Evolutionary conservation across 35 echinoderm and acorn worm genomes (phyloP), one percentile per base, ranked within the genome.

Genomic region (Ophiothrix spiculata): DNA sequence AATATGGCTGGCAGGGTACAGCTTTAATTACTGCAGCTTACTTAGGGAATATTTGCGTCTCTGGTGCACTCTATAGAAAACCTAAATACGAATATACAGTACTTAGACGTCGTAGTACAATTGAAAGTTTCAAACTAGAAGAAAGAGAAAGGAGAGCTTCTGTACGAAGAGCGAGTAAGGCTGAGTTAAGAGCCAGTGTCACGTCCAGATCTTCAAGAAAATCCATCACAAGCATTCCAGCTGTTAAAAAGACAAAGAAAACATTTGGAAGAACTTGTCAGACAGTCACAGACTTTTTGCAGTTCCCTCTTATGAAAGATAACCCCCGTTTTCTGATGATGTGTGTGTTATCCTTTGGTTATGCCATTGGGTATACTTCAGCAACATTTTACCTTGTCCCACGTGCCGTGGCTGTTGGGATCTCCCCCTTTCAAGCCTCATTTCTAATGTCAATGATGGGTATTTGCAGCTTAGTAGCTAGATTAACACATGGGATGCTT

Each of bases 1-100:
- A 39, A 10, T 86, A 86, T 31, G 74, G 84, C 3, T 86, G 84
- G 84, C 33, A 64, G 34, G 84, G 84, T 77, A 77, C 84, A 39
- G 77, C 69, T 56, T 74, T 86, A 6, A 75, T 86, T 28, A 77
- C 75, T 35, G 64, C 64, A 13, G 84, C 64, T 74, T 23, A 74
- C 15, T 37, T n/a, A 36, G 34, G 19, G 31, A 86, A 86, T 36
- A 76, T 86, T 23, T 86, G 64, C 42, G 69, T 76, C 32, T 64
- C 32, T 86, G 84, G 69, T 33, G 84, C 84, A 35, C 33, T 84
- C 31, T 84, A 84, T 19, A 54, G 49, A 33, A 69, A 69, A 69
- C 60, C 60, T 25, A 69, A 69, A 69, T 69, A 69, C 29, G 60
- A 69, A 69, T 69, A 69, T 69, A 69, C 60, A 25, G 60, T 69